Conservation (phyloP, 2,113 vertebrate species). For the Lagopus leucura region DNA sequence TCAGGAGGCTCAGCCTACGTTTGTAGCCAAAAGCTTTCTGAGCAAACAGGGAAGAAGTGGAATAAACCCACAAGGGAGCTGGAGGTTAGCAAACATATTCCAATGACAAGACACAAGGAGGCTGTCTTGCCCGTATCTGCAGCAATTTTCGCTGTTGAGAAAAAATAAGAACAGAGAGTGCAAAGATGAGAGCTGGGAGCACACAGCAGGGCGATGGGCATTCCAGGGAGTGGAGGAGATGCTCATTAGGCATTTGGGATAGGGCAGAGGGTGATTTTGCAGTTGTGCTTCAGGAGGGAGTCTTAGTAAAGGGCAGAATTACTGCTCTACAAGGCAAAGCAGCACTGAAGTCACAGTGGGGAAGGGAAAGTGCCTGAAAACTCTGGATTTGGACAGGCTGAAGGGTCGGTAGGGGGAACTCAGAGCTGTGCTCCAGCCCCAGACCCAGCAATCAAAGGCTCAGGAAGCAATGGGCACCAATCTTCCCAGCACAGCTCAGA, state of each 20-base stretch:
- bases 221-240: not conserved
- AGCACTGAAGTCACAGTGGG: rapidly evolving
- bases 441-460: rapidly evolving
- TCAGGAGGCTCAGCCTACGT: not conserved
- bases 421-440: rapidly evolving
- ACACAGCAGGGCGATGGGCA: rapidly evolving
- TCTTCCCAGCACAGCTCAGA: rapidly evolving
- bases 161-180: not conserved
- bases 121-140: constrained; percentile 52
- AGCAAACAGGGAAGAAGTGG: not conserved
- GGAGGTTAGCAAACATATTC: constrained; percentile 1
- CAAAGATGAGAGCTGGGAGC: not conserved
- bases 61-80: not conserved
- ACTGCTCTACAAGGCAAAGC: not conserved
- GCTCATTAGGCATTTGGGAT: not conserved
- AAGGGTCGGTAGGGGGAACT: rapidly evolving
- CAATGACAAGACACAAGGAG: constrained; percentile 50
- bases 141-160: not conserved
- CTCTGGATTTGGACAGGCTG: not conserved
- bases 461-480: rapidly evolving
- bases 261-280: not conserved
- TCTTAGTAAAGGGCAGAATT: not conserved
- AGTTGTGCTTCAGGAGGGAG: not conserved
- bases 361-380: not conserved
- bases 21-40: not conserved